A percentile compares a stretch with the other conserved stretches of the same genome.
phyloP scores from a whole-genome alignment of 2,888 invertebrate genomes.

The Stegana nigrithorax region DNA sequence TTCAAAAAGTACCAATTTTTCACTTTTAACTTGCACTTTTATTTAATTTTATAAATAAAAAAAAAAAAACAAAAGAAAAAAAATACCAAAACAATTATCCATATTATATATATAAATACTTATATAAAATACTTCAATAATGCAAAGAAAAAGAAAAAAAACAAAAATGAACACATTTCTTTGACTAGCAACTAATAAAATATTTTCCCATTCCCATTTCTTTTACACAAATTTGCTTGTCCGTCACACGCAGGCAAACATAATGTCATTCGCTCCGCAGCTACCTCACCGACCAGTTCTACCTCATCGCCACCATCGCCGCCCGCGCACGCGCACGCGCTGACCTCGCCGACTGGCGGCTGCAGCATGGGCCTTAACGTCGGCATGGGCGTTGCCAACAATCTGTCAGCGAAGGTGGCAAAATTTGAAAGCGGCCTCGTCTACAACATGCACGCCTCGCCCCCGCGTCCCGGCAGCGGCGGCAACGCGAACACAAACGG shows the following conservation, averaged over 20 bases:
- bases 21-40: slow-evolving; percentile 59
- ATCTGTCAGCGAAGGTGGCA: slow-evolving; percentile 71
- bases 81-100: slow-evolving; percentile 19
- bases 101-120: no score
- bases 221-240: not conserved
- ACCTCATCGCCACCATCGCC: slow-evolving; percentile 68
- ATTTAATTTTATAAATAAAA: slow-evolving; percentile 46
- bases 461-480: slow-evolving; percentile 56
- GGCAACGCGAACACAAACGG: slow-evolving; percentile 23
- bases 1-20: slow-evolving; percentile 27
- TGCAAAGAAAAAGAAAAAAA: slow-evolving; percentile 24
- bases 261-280: slow-evolving; percentile 65
- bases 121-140: slow-evolving; percentile 4
- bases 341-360: slow-evolving; percentile 75
- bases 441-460: slow-evolving; percentile 58
- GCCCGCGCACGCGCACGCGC: slow-evolving; percentile 61
- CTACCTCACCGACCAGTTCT: slow-evolving; percentile 66
- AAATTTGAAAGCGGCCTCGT: slow-evolving; percentile 33
- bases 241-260: slow-evolving; percentile 62
- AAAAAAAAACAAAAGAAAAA: slow-evolving; percentile 30
- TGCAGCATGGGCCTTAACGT: slow-evolving; percentile 81
- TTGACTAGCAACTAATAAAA: not conserved
- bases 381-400: slow-evolving; percentile 73
- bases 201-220: slow-evolving; percentile 30
- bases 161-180: slow-evolving; percentile 12